Conservation (phyloP, 2,888 invertebrate species). For the Nebria salina region DNA sequence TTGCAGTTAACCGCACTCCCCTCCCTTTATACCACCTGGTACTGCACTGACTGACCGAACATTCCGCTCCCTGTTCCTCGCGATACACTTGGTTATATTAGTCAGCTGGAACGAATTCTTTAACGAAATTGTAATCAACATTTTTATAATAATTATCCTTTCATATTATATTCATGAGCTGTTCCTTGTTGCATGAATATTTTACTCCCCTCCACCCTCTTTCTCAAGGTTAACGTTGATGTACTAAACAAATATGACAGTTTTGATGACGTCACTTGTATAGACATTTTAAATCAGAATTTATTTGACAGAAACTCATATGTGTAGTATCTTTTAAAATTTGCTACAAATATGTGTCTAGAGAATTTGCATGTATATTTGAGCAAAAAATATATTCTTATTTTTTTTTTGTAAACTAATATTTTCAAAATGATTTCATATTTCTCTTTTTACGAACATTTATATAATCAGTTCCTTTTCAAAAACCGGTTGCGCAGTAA, state of each 20-base stretch:
- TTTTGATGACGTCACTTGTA: background rate
- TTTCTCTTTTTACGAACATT: no score
- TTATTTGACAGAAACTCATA: no score
- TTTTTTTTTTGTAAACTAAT: no score
- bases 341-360: no score
- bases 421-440: no score
- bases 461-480: no score
- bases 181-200: background rate
- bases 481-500: no score
- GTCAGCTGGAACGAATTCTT: constrained; percentile 1
- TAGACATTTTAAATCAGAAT: background rate
- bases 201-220: background rate
- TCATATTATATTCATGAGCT: background rate
- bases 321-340: no score
- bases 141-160: background rate
- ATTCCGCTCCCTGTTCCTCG: background rate
- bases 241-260: background rate
- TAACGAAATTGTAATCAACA: background rate
- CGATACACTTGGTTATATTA: background rate
- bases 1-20: background rate
- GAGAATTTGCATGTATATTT: no score
- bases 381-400: background rate
- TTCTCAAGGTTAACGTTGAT: background rate
- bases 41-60: background rate
- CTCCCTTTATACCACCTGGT: background rate